These are phyloP conservation scores for Drosophila arawakana DNA, from an alignment of 1,140 invertebrate genomes.

Conservation along the genomic window DNA sequence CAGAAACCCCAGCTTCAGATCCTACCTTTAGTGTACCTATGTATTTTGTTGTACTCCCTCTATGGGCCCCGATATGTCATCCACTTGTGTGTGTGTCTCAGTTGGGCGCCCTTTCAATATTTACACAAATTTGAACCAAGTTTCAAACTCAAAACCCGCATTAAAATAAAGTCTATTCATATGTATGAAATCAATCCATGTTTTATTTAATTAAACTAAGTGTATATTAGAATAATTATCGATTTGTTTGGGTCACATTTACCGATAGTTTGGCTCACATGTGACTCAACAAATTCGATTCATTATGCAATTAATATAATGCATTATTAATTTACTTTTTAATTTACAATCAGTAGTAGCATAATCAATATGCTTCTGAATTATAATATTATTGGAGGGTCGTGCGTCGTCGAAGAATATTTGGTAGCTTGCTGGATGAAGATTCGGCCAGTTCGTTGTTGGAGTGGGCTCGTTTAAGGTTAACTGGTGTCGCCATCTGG, in stretches of 20 bases:
- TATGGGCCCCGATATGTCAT: neutral
- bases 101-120: slow-evolving; percentile 21
- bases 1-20: slow-evolving; percentile 30
- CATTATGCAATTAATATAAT: slow-evolving; percentile 10
- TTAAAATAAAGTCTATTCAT: slow-evolving; percentile 74
- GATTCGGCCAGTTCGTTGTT: slow-evolving; percentile 28
- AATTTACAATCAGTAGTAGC: slow-evolving; percentile 29
- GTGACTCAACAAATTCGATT: neutral
- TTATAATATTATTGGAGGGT: slow-evolving; percentile 35
- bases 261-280: neutral
- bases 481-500: slow-evolving; percentile 13
- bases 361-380: slow-evolving; percentile 38
- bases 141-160: slow-evolving; percentile 56
- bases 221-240: neutral
- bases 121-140: slow-evolving; percentile 52
- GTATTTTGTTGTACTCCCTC: slow-evolving; percentile 36
- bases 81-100: neutral
- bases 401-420: slow-evolving; percentile 55
- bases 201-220: slow-evolving; percentile 4
- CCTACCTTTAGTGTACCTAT: slow-evolving; percentile 33
- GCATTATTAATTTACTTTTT: slow-evolving; percentile 23
- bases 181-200: slow-evolving; percentile 10
- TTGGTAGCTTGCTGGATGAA: slow-evolving; percentile 37
- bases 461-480: slow-evolving; percentile 44
- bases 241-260: neutral